phyloP scores from a whole-genome alignment of 35 echinoderm and acorn worm genomes.

The Apostichopus californicus region DNA sequence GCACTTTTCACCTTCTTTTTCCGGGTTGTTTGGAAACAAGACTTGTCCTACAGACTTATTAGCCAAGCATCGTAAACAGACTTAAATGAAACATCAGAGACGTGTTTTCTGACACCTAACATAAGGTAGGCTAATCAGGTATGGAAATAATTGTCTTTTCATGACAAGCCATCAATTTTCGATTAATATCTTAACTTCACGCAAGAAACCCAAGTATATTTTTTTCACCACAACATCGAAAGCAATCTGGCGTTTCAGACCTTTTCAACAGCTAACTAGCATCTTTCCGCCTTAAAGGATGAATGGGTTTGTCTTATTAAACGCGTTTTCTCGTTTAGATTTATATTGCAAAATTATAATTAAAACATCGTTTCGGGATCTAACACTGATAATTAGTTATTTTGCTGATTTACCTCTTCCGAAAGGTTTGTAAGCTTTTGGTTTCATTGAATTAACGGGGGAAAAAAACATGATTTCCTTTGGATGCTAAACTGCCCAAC shows the following conservation, averaged over 20 bases:
- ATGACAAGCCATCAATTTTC: conserved; percentile 21
- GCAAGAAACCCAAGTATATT: not conserved
- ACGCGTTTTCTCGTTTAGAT: not conserved
- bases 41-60: conserved; percentile 9
- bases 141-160: conserved; percentile 46
- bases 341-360: conserved; percentile 10
- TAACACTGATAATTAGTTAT: conserved; percentile 17
- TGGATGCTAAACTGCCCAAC: not conserved
- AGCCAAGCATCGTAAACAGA: not conserved
- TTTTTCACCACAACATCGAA: conserved; percentile 3
- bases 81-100: conserved; percentile 2
- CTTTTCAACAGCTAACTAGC: not conserved
- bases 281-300: not conserved
- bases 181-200: not conserved
- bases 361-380: not conserved
- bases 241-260: not conserved
- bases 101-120: conserved; percentile 24
- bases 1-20: not conserved
- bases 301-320: conserved; percentile 5
- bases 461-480: not conserved
- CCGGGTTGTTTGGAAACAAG: not conserved
- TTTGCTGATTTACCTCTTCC: not conserved
- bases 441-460: not conserved
- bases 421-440: not conserved
- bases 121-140: conserved; percentile 51